phyloP scores from a whole-genome alignment of 2,888 invertebrate species.

The Rotaria socialis region DNA sequence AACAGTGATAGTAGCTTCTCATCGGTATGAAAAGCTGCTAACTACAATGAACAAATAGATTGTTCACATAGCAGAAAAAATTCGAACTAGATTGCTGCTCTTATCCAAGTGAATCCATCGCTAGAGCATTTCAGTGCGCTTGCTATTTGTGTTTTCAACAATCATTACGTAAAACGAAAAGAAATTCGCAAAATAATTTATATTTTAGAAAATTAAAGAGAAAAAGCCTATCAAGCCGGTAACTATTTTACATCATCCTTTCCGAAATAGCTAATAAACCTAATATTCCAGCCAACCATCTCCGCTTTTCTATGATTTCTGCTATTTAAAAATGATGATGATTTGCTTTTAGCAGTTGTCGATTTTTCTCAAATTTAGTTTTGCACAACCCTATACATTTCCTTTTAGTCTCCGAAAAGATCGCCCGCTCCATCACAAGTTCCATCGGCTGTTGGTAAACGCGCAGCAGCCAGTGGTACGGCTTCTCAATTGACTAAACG shows the following conservation, averaged over 20 bases:
- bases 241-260: neutral
- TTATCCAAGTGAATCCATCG: too few species aligned
- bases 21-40: too few species aligned
- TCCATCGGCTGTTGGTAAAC: neutral
- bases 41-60: too few species aligned
- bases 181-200: neutral
- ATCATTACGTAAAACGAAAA: neutral
- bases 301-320: neutral
- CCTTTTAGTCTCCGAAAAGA: neutral
- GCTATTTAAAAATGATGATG: neutral
- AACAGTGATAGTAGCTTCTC: too few species aligned
- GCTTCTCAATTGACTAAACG: neutral
- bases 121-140: too few species aligned
- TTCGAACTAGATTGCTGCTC: too few species aligned
- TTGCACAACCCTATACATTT: neutral
- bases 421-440: neutral
- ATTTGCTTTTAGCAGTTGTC: neutral
- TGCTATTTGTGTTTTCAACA: too few species aligned
- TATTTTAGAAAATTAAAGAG: neutral
- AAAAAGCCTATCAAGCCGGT: neutral
- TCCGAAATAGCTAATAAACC: neutral
- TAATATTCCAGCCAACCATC: neutral
- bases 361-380: neutral
- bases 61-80: too few species aligned
- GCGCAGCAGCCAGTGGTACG: neutral